Evolutionary conservation across 2,797 vertebrate genomes (phyloP).

Genomic region (Benthosema pterotum): DNA sequence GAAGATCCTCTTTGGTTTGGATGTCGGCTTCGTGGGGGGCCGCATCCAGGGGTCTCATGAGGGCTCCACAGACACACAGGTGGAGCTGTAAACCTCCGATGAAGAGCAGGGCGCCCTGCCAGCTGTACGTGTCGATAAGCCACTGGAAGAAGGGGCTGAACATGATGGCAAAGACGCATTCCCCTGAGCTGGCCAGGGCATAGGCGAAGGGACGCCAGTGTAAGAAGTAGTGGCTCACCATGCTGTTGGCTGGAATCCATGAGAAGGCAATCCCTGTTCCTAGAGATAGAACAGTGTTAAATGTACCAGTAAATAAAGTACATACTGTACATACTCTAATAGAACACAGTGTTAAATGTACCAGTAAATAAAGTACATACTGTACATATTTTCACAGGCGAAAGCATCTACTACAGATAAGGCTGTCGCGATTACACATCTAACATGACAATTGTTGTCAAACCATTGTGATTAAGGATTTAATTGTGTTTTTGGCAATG

Average conservation of each 20-base stretch:
- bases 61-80: constrained; percentile 73
- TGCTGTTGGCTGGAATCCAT: constrained; percentile 74
- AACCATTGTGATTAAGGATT: no score
- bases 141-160: constrained; percentile 77
- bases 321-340: no score
- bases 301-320: no score
- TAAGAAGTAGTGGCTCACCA: constrained; percentile 76
- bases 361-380: no score
- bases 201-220: constrained; percentile 74
- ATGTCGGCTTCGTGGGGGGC: background rate
- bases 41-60: constrained; percentile 67
- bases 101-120: constrained; percentile 73
- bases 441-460: no score
- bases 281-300: constrained; percentile 32
- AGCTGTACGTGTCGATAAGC: constrained; percentile 72
- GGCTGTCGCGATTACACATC: no score
- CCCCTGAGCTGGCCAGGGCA: constrained; percentile 74
- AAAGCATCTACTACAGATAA: no score
- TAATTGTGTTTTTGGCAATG: no score
- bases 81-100: constrained; percentile 78
- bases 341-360: no score
- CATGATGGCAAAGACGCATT: constrained; percentile 70
- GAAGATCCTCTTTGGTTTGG: background rate
- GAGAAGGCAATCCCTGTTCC: constrained; percentile 68
- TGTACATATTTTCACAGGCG: no score